Conservation (phyloP, 2,888 invertebrate genomes). For the Eupithecia insigniata region DNA sequence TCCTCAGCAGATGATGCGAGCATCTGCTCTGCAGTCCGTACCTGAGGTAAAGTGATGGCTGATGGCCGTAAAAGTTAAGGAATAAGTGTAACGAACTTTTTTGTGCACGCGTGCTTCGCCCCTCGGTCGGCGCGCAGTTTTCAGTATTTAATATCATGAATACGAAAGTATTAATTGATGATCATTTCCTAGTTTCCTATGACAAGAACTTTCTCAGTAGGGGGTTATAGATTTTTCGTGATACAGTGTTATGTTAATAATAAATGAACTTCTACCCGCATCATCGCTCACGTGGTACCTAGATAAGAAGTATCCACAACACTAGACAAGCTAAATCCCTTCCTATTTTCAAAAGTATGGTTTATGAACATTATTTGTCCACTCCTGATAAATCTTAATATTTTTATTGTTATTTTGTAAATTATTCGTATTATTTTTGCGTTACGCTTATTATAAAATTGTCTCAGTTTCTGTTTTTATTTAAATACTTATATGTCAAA, state of each 20-base stretch:
- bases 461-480: too few relatives aligned
- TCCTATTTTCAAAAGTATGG: too few relatives aligned
- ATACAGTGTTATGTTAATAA: background rate
- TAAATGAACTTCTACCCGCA: background rate
- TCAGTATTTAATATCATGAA: background rate
- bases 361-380: too few relatives aligned
- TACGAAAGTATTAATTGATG: background rate
- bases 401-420: too few relatives aligned
- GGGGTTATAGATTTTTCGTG: background rate
- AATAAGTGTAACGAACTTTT: constrained; percentile 2
- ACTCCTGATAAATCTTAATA: too few relatives aligned
- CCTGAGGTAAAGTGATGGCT: constrained; percentile 45
- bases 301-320: background rate
- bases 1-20: constrained; percentile 64
- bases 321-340: too few relatives aligned
- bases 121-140: background rate
- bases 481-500: too few relatives aligned
- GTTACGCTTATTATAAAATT: too few relatives aligned
- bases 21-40: constrained; percentile 55
- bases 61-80: constrained; percentile 28
- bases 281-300: background rate
- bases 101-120: background rate
- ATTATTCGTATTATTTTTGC: too few relatives aligned
- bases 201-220: background rate
- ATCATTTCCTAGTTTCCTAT: background rate